Percentiles rank a stretch among this genome's conserved stretches.
Conservation (phyloP, 2,797 vertebrate genomes). For the Phoeniculus purpureus region DNA sequence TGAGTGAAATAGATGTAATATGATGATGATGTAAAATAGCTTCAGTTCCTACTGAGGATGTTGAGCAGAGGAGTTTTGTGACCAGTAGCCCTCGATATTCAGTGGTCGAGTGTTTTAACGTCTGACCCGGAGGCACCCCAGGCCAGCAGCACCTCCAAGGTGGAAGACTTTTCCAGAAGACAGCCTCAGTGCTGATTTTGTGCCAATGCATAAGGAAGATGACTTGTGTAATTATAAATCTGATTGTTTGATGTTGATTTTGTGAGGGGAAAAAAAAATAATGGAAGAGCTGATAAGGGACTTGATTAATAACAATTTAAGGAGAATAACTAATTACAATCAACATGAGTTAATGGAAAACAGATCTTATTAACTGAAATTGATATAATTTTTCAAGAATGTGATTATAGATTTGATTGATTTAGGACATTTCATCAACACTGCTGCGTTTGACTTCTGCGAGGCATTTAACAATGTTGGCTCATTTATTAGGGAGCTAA, state of each 20-base stretch:
- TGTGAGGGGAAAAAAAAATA: slow-evolving; percentile 23
- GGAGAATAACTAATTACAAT: slow-evolving; percentile 72
- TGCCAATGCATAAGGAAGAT: slow-evolving; percentile 20
- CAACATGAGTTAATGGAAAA: slow-evolving; percentile 70
- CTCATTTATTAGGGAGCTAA: slow-evolving; percentile 62
- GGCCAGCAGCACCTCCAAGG: not conserved
- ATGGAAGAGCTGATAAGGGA: slow-evolving; percentile 61
- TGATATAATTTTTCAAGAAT: slow-evolving; percentile 70
- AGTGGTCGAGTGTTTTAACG: not conserved
- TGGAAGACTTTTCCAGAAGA: slow-evolving; percentile 40
- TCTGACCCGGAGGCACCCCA: not conserved
- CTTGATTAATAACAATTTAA: slow-evolving; percentile 73
- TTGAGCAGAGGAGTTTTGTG: not conserved
- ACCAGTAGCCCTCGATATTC: not conserved
- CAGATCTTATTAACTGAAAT: slow-evolving; percentile 70
- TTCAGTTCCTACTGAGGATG: not conserved
- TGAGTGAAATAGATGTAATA: slow-evolving; percentile 6
- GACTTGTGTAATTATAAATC: slow-evolving; percentile 62
- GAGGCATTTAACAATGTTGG: slow-evolving; percentile 52
- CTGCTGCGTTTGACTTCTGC: slow-evolving; percentile 53
- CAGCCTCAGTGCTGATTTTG: not conserved
- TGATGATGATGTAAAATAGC: not conserved
- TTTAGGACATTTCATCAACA: slow-evolving; percentile 71
- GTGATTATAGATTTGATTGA: slow-evolving; percentile 72
- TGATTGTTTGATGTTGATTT: slow-evolving; percentile 72